These are phyloP conservation scores for Megamerina dolium DNA, from an alignment of 2,888 invertebrate species.

Conservation along the genomic window DNA sequence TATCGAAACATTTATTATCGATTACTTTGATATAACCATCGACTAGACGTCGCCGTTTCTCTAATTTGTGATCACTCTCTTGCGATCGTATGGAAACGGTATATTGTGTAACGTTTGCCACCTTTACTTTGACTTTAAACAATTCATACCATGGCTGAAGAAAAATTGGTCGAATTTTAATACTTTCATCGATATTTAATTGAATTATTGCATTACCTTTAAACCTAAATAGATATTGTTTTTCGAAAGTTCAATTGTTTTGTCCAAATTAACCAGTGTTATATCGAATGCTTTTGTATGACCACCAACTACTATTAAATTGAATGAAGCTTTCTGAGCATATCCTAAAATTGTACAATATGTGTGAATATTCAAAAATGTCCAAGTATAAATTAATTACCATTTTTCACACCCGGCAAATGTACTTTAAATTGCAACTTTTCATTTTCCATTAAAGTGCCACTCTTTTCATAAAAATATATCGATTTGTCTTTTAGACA, in stretches of 20 bases:
- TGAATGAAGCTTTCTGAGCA: slow-evolving; percentile 26
- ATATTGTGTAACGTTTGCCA: slow-evolving; percentile 33
- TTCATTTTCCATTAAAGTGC: slow-evolving; percentile 18
- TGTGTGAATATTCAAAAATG: no score
- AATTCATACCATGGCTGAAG: slow-evolving; percentile 41
- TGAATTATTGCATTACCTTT: slow-evolving; percentile 25
- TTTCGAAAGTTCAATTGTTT: slow-evolving; percentile 28
- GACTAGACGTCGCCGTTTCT: slow-evolving; percentile 19
- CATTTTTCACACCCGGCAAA: slow-evolving; percentile 21
- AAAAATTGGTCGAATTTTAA: background rate
- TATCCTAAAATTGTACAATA: no score
- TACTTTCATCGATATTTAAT: background rate
- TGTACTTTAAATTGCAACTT: slow-evolving; percentile 21
- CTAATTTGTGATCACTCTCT: slow-evolving; percentile 2
- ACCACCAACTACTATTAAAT: slow-evolving; percentile 34
- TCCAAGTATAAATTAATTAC: no score
- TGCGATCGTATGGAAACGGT: slow-evolving; percentile 20
- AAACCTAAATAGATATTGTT: slow-evolving; percentile 33
- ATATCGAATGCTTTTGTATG: slow-evolving; percentile 27
- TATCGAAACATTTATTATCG: slow-evolving; percentile 16
- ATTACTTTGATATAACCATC: slow-evolving; percentile 30
- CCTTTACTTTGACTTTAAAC: slow-evolving; percentile 20
- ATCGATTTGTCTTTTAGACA: slow-evolving; percentile 29
- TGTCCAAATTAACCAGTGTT: slow-evolving; percentile 32
- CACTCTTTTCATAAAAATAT: slow-evolving; percentile 35